Evolutionary conservation across 1,140 invertebrate genomes (phyloP).

Genomic region (Apocrypta bakeri): DNA sequence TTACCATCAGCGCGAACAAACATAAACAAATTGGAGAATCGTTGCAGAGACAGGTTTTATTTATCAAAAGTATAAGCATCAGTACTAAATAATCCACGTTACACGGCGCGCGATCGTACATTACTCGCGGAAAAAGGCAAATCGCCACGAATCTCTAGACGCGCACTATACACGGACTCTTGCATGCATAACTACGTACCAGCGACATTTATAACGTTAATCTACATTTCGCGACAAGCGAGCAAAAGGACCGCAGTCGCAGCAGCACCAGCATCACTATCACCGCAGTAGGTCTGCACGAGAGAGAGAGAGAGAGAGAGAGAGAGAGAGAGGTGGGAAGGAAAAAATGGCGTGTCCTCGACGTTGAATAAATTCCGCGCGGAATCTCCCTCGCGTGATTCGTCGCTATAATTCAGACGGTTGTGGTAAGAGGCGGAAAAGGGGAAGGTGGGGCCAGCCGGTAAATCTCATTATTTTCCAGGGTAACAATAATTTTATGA

Average conservation of each 20-base stretch:
- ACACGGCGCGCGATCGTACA: background rate
- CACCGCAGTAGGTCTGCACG: too few species aligned
- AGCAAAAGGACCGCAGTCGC: constrained; percentile 20
- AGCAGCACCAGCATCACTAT: too few species aligned
- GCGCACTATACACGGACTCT: background rate
- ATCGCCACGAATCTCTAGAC: constrained; percentile 9
- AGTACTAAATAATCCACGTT: background rate
- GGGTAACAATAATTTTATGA: constrained; percentile 28
- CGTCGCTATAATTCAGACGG: constrained; percentile 30
- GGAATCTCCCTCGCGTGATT: constrained; percentile 38
- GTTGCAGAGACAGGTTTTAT: background rate
- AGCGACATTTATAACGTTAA: constrained; percentile 41
- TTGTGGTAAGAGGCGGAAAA: background rate
- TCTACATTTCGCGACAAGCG: constrained; percentile 31
- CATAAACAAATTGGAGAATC: too few species aligned
- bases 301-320: constrained; percentile 23
- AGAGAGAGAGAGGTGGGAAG: constrained; percentile 2
- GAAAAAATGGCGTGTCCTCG: constrained; percentile 32
- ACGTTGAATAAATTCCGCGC: constrained; percentile 25
- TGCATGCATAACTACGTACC: constrained; percentile 13
- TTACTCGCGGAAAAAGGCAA: constrained; percentile 12
- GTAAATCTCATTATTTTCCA: constrained; percentile 33
- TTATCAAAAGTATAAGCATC: background rate
- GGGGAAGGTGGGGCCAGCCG: too few species aligned
- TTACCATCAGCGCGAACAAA: too few species aligned